phyloP scores from a whole-genome alignment of 2,113 vertebrate genomes.

The Rutilus rutilus region DNA sequence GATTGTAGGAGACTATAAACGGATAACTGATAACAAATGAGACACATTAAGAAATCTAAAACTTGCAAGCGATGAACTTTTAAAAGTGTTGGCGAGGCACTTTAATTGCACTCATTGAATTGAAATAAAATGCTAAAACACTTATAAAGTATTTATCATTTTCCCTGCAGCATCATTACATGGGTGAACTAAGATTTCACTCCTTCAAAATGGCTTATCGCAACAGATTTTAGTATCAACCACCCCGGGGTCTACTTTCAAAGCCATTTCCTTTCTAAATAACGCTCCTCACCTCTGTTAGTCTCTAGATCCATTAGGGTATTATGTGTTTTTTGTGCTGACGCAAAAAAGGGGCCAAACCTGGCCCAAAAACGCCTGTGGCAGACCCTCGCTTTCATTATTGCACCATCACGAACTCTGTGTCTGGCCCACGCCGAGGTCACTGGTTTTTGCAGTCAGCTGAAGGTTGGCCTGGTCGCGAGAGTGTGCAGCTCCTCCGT shows the following conservation, averaged over 20 bases:
- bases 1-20: background rate
- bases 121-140: constrained; percentile 25
- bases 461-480: constrained; percentile 28
- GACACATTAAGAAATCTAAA: background rate
- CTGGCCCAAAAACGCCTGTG: background rate
- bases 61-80: constrained; percentile 35
- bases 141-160: constrained; percentile 41
- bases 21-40: constrained; percentile 12
- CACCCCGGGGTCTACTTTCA: constrained; percentile 55
- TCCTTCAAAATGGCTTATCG: constrained; percentile 36
- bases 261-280: constrained; percentile 51
- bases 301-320: constrained; percentile 42
- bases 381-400: constrained; percentile 23
- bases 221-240: constrained; percentile 53
- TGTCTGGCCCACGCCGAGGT: constrained; percentile 42
- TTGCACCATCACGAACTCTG: constrained; percentile 48
- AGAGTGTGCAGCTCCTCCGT: constrained; percentile 43
- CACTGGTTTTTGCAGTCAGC: constrained; percentile 41
- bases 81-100: constrained; percentile 15
- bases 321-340: constrained; percentile 47
- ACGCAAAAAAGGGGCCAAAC: constrained; percentile 4
- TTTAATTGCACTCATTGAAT: constrained; percentile 22
- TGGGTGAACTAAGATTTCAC: constrained; percentile 29
- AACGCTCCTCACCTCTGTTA: constrained; percentile 17
- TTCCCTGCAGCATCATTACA: constrained; percentile 44